phyloP scores from a whole-genome alignment of 2,797 vertebrate genomes.

The Halcyon chelicuti region DNA sequence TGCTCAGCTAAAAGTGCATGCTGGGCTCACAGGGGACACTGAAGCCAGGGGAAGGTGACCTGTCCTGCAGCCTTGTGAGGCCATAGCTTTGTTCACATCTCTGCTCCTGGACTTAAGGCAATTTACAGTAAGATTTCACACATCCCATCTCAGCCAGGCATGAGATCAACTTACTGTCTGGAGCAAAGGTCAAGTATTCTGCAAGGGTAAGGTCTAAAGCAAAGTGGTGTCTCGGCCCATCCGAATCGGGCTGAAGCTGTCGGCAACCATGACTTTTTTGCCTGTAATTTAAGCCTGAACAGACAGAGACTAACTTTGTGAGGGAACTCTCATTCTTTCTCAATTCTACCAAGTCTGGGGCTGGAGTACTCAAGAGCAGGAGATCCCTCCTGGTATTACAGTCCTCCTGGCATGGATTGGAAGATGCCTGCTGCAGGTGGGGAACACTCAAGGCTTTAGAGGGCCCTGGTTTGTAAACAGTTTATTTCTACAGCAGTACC shows the following conservation, averaged over 20 bases:
- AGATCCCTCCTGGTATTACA: not conserved
- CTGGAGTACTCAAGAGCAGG: not conserved
- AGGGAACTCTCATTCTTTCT: not conserved
- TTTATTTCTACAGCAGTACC: not conserved
- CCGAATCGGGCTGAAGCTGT: not conserved
- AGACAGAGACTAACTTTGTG: not conserved
- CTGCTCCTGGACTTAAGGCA: not conserved
- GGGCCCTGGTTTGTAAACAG: not conserved
- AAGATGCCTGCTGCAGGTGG: not conserved
- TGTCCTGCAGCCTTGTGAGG: not conserved
- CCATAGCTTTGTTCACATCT: not conserved
- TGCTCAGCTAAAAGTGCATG: not conserved
- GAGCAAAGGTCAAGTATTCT: not conserved
- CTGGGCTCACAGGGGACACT: not conserved
- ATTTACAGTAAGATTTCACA: conserved; percentile 8
- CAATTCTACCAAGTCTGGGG: not conserved
- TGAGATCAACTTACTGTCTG: conserved; percentile 10
- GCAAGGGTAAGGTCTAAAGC: not conserved
- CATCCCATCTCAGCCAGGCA: not conserved
- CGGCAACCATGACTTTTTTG: not conserved
- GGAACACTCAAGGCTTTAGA: not conserved
- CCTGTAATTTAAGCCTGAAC: not conserved
- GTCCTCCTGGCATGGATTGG: not conserved
- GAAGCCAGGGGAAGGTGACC: not conserved
- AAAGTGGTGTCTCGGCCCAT: not conserved